Base-by-base conservation (phyloP, 2,797 vertebrate species). In the Hypotaenidia philippensis region DNA sequence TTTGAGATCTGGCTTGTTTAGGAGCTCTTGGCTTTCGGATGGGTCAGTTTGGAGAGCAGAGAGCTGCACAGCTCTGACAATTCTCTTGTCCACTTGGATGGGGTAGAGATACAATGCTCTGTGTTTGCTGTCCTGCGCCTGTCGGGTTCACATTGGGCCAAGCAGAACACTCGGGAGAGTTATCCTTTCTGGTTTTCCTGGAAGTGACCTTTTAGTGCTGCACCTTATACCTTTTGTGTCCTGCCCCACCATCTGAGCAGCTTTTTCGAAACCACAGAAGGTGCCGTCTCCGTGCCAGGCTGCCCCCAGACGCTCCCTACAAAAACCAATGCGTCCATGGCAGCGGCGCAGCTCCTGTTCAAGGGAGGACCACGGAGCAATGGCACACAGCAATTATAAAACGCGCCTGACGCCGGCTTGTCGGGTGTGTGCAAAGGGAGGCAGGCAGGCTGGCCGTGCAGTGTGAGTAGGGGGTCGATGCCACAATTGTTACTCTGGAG, bases 401-500 rank as follows among this genome's bases (percentile, higher is more conserved):
- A 3, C 0, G 34, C 11, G 23, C 26, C 27, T 10, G 0, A 2
- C 1, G 25, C 63, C 22, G 14, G 12, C 63, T 3, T 8, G 8
- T 0, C 31, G 8, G 44, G 19, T 2, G 2, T 2, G 18, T 7
- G 25, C n/a, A 9, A 8, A 44, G 41, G 41, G 17, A 44, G 18
- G 41, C 41, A 1, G 50, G 11, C 50, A 10, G 29, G 10, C 47
- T 0, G 50, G 21, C 56, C 40, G 1, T 1, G 6, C 3, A 2
- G 40, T 6, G 6, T 0, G 32, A 19, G 0, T 12, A 4, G 4
- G 8, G 44, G 20, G 8, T 3, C 8, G 18, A 22, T 7, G 27
- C n/a, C 47, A 6, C 38, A 19, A 6, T 1, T 2, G 5, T 2
- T 40, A 22, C 52, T 13, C 4, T 0, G 1, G 20, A 20, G 60